Evolutionary conservation across 2,888 invertebrate species (phyloP).

Genomic region (Chirona hameri): DNA sequence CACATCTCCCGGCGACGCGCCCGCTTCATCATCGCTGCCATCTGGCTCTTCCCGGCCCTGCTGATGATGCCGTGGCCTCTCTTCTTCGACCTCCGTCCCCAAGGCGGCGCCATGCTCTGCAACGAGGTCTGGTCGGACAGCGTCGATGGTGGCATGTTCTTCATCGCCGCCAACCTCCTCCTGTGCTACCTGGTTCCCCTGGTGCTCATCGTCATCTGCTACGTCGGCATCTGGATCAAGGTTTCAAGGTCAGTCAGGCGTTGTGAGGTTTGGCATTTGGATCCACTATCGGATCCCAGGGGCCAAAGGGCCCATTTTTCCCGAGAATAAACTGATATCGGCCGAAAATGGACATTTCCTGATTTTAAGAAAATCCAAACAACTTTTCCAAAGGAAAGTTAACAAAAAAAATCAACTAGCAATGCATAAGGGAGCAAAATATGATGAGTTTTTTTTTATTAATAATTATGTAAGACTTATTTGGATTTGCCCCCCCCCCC

Average conservation of each 20-base stretch:
- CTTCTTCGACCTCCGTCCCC: conserved; percentile 48
- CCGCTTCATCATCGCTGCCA: conserved; percentile 48
- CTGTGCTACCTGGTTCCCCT: conserved; percentile 88
- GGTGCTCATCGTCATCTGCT: conserved; percentile 84
- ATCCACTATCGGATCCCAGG: no score
- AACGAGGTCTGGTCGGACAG: conserved; percentile 71
- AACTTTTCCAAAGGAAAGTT: no score
- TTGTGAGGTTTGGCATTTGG: no score
- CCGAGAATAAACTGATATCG: no score
- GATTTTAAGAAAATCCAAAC: no score
- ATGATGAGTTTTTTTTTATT: no score
- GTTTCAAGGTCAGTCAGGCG: conserved; percentile 43
- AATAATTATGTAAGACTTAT: no score
- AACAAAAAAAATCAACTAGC: no score
- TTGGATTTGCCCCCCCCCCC: no score
- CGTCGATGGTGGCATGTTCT: conserved; percentile 76
- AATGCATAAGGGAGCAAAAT: no score
- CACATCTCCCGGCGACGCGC: conserved; percentile 50
- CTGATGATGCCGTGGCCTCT: conserved; percentile 54
- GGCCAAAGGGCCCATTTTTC: no score
- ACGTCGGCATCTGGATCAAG: conserved; percentile 86
- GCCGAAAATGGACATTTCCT: no score
- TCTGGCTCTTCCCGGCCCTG: conserved; percentile 51
- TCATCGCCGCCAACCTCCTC: conserved; percentile 80
- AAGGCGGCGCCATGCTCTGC: conserved; percentile 44